Base-by-base conservation (phyloP, 2,888 invertebrate genomes). In the Drosophila paucipuncta region DNA sequence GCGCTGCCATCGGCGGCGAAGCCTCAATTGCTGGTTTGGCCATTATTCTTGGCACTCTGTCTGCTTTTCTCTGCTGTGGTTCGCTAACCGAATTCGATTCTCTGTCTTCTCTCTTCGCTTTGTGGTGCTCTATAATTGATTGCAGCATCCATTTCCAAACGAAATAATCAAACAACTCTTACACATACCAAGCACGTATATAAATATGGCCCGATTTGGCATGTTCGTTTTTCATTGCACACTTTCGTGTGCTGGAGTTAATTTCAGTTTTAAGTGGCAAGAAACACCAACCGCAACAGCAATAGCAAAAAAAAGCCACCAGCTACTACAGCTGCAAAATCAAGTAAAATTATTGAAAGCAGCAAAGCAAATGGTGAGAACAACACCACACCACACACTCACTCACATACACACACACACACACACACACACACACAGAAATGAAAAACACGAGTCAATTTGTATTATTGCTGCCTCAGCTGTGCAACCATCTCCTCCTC, bases 91-190 rank as follows among this genome's bases (percentile, higher is more conserved):
- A 67, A 77, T 76, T 77, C 71, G 65, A 68, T 70, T 69, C 63
- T 22, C 70, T 62, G 30, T 55, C 39, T 52, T 52, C 28, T 39
- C 54, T 70, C 22, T 49, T 63, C 49, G 65, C 59, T 68, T 71
- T 73, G 83, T 63, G 85, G 62, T 68, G 66, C 63, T 66, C 76
- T 74, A 78, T 84, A 88, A 90, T 91, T 87, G 84, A 88, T 88
- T 84, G 88, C 85, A 79, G 76, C 85, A 81, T 87, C 91, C 89
- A 84, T 90, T 86, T 79, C 69, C 72, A 73, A 82, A 81, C 91
- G 81, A 87, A 89, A 87, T 81, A 90, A 85, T 90, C 86, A 83
- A 89, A 85, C 78, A 59, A 72, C 65, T 58, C 62, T 31, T 43
- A 57, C 47, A 59, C 57, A 39, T 57, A 30, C 39, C 13, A 60